Evolutionary conservation across 2,797 vertebrate species (phyloP).

Genomic region (Halcyon leucocephala): DNA sequence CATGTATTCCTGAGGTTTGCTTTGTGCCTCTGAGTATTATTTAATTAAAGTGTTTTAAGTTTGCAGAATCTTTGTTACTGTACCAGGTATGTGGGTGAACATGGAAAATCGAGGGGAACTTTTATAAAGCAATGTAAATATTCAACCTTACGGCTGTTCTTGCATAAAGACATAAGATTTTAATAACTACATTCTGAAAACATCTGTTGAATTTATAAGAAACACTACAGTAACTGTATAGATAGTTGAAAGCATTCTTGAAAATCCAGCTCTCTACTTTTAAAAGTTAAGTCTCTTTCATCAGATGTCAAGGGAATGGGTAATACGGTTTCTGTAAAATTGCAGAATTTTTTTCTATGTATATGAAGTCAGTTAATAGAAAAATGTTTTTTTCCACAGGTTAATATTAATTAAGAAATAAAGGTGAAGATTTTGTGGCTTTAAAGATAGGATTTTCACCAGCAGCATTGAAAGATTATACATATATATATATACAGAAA

Average conservation of each 20-base stretch:
- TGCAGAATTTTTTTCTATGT: conserved; percentile 79
- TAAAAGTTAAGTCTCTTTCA: conserved; percentile 79
- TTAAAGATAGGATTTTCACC: conserved; percentile 77
- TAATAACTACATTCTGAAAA: conserved; percentile 81
- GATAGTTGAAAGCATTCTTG: conserved; percentile 82
- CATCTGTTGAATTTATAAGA: conserved; percentile 81
- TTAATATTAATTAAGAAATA: conserved; percentile 75
- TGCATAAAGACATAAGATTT: conserved; percentile 80
- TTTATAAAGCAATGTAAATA: conserved; percentile 88
- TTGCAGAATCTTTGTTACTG: conserved; percentile 82
- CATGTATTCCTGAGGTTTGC: conserved; percentile 81
- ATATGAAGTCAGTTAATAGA: conserved; percentile 80
- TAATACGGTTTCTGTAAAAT: conserved; percentile 79
- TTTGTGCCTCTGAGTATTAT: conserved; percentile 86
- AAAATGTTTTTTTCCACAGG: conserved; percentile 70
- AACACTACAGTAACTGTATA: conserved; percentile 75
- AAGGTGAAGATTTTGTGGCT: conserved; percentile 77
- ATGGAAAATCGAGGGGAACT: conserved; percentile 82
- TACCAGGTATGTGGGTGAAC: conserved; percentile 82
- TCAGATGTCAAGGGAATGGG: conserved; percentile 80
- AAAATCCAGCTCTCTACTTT: conserved; percentile 80
- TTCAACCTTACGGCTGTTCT: conserved; percentile 79
- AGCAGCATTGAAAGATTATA: conserved; percentile 77
- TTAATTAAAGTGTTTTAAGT: conserved; percentile 83
- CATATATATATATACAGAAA: conserved; percentile 72